Evolutionary conservation across 2,113 vertebrate genomes (phyloP), one percentile per base, ranked within the genome.

Genomic region (Hydropotes inermis): DNA sequence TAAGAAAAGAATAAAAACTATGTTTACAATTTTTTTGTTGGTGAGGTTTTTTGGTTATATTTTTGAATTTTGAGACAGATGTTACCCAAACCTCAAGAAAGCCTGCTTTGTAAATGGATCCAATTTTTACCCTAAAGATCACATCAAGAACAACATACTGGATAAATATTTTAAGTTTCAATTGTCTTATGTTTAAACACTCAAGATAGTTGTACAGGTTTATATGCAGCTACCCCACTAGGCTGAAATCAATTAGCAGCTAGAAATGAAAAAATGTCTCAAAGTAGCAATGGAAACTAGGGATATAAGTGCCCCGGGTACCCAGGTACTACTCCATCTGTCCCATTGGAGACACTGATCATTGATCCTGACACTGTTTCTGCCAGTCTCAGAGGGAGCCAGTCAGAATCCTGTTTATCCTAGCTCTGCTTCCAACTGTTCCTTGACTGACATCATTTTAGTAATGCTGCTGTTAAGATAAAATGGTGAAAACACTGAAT

Each of bases 1-100:
- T 92, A 95, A 94, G 94, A 94, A 14, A 92, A 97, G 76, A 98
- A 98, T 98, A 98, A 97, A 97, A 96, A 47, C 85, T 92, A 87
- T 97, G 78, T 98, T 97, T 97, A 86, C 76, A 95, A 97, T 74
- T 96, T 70, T 91, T 96, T 82, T 87, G 28, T 87, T 89, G 95
- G n/a, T 90, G 94, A 95, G 84, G 61, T 90, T 93, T 90, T 94
- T 96, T 89, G 82, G 50, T 67, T 97, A 92, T 92, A 39, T 81
- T 92, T 93, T 97, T 50, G 23, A 94, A 74, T 92, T 97, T 97
- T 30, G 60, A 92, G 92, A 88, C 85, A 74, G 45, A 12, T 54
- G 25, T 94, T 89, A 87, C 45, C 25, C 16, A 93, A 87, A 96
- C 95, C 50, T 61, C 52, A 90, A 61, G 54, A 81, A 79, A 84